These are phyloP conservation scores for Sebastes goodei DNA, from an alignment of 2,797 vertebrate species.

Conservation along the genomic window DNA sequence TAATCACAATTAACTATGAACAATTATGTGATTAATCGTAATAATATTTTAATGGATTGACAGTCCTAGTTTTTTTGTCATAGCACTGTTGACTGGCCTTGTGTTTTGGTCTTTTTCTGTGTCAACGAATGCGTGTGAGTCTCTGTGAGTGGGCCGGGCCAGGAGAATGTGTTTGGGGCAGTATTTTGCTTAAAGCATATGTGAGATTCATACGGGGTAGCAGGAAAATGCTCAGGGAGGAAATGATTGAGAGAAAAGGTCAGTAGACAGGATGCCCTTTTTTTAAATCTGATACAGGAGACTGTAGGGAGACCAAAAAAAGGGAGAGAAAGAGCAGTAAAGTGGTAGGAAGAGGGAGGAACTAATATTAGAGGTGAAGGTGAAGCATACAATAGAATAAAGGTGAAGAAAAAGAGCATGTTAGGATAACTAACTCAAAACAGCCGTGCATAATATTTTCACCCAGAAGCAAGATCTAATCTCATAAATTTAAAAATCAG, in stretches of 20 bases:
- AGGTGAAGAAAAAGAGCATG: background rate
- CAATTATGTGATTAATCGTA: too few species aligned
- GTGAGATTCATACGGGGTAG: conserved; percentile 30
- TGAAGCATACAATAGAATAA: conserved; percentile 23
- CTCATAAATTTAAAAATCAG: background rate
- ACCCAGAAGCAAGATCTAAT: background rate
- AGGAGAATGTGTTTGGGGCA: conserved; percentile 3
- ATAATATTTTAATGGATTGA: too few species aligned
- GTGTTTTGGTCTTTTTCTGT: conserved; percentile 15
- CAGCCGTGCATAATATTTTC: background rate
- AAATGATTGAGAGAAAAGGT: conserved; percentile 78
- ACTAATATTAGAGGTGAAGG: conserved; percentile 34
- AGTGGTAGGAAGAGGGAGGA: conserved; percentile 10
- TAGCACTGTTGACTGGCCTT: conserved; percentile 29
- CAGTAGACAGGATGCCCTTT: conserved; percentile 75
- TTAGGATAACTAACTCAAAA: background rate
- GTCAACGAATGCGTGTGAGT: background rate
- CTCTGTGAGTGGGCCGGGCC: background rate
- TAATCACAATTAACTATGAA: too few species aligned
- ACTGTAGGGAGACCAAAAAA: conserved; percentile 26
- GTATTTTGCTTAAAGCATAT: conserved; percentile 28
- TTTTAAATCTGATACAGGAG: conserved; percentile 63
- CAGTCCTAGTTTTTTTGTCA: background rate
- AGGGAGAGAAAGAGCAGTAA: conserved; percentile 8
- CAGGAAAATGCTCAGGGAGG: conserved; percentile 57